Percentiles rank a stretch among this genome's conserved stretches.
phyloP scores from a whole-genome alignment of 2,113 vertebrate species.

The Phalacrocorax pelagicus region DNA sequence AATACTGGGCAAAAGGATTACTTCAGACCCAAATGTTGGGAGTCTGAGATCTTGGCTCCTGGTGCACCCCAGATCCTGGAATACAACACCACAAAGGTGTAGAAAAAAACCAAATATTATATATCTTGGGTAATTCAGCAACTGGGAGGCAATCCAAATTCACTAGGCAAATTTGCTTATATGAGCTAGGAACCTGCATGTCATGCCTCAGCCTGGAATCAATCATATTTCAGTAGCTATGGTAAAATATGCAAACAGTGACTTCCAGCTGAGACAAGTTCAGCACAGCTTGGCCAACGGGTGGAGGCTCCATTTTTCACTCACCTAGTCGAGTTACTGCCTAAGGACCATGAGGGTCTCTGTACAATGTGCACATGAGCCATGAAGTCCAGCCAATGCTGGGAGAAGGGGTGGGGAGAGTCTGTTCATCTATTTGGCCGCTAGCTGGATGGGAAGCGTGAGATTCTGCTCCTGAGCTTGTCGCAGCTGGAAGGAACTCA shows the following conservation, averaged over 20 bases:
- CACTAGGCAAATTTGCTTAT: neutral
- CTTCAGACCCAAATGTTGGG: neutral
- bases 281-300: neutral
- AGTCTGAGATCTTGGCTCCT: neutral
- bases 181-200: conserved; percentile 1
- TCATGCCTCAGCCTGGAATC: conserved; percentile 41
- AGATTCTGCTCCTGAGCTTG: neutral
- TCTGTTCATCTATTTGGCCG: neutral
- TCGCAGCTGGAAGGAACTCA: conserved; percentile 6
- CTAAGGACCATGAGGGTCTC: neutral
- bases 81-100: neutral
- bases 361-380: neutral
- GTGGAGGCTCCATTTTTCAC: conserved; percentile 1
- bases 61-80: neutral
- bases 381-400: neutral
- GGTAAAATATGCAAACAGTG: conserved; percentile 30
- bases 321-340: neutral
- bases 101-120: neutral
- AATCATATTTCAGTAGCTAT: conserved; percentile 1
- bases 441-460: neutral
- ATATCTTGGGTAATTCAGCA: neutral
- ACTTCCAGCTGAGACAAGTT: conserved; percentile 57
- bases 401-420: neutral
- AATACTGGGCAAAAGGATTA: neutral
- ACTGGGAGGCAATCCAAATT: conserved; percentile 13